Evolutionary conservation across 64 coral and sea anemone species (phyloP).

Genomic region (Pachyseris speciosa): DNA sequence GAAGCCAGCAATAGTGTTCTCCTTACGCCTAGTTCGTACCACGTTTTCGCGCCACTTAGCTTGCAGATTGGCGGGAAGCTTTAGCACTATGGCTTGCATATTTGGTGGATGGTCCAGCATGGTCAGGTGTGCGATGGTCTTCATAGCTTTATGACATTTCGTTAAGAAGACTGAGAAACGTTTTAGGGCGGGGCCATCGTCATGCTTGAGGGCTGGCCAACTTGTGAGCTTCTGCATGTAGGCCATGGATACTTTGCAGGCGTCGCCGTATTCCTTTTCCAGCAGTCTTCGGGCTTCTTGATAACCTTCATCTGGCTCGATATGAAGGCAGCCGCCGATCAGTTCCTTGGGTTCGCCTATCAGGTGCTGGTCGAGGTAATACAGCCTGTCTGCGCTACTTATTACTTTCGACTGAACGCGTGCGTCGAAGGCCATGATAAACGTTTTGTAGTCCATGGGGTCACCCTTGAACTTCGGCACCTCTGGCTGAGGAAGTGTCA

Average conservation of each 20-base stretch:
- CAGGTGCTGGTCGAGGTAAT: slow-evolving; percentile 39
- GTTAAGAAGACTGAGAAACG: neutral
- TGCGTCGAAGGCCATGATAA: slow-evolving; percentile 47
- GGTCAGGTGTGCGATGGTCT: too few relatives aligned
- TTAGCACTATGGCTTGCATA: too few relatives aligned
- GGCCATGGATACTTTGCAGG: slow-evolving; percentile 5
- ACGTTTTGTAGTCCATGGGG: neutral
- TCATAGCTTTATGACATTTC: neutral
- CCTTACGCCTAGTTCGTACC: too few relatives aligned
- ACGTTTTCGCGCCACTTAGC: too few relatives aligned
- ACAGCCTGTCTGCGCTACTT: slow-evolving; percentile 19
- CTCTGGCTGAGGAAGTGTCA: neutral
- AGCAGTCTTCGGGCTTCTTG: neutral
- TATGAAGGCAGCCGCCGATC: slow-evolving; percentile 24
- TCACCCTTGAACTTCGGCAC: slow-evolving; percentile 14
- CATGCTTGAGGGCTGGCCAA: neutral
- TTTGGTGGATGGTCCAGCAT: too few relatives aligned
- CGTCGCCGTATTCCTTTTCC: slow-evolving; percentile 14
- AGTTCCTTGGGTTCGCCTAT: slow-evolving; percentile 16
- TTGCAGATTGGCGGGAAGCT: too few relatives aligned
- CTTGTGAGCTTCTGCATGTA: neutral
- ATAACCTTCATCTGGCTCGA: slow-evolving; percentile 19
- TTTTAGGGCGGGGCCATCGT: neutral
- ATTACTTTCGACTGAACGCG: neutral
- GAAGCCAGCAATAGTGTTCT: too few relatives aligned